Evolutionary conservation across 1,140 invertebrate species (phyloP).

Genomic region (roundworm (Caenorhabditis elegans)): WBcel235 BX284605.5:15229001-15229500

Average conservation of each 20-base stretch:
- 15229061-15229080: not conserved
- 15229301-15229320: not conserved
- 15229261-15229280: conserved; percentile 70
- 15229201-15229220: not conserved
- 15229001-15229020: not conserved
- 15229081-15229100: not conserved
- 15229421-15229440: conserved; percentile 11
- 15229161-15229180: no score
- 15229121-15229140: not conserved
- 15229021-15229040: not conserved
- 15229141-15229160: not conserved
- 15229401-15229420: conserved; percentile 44
- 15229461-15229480: conserved; percentile 2
- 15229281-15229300: conserved; percentile 55
- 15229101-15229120: conserved; percentile 8
- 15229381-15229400: conserved; percentile 37
- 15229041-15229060: not conserved
- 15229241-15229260: conserved; percentile 67
- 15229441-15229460: not conserved
- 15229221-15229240: conserved; percentile 64
- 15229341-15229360: no score
- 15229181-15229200: not conserved
- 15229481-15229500: not conserved
- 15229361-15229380: not conserved
- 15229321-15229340: not conserved